Conservation (phyloP, 1,140 invertebrate genomes). For the Rhyzopertha dominica region DNA sequence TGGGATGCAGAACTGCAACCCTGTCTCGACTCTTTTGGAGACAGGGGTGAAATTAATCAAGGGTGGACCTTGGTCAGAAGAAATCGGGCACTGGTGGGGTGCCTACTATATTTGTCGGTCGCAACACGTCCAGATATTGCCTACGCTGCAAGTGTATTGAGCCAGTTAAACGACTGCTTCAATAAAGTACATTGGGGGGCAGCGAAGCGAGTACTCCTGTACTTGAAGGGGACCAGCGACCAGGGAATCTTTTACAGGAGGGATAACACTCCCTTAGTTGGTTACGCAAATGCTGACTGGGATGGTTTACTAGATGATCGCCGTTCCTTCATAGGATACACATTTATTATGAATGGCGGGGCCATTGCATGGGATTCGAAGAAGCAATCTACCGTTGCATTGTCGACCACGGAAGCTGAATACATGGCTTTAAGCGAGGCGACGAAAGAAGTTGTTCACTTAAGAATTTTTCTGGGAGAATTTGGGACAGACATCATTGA, state of each 20-base stretch:
- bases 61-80: too few relatives aligned
- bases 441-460: constrained; percentile 30
- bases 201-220: constrained; percentile 44
- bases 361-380: constrained; percentile 34
- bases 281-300: constrained; percentile 16
- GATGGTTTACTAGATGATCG: constrained; percentile 29
- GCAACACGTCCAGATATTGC: constrained; percentile 48
- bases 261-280: not conserved
- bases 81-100: constrained; percentile 42
- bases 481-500: constrained; percentile 9
- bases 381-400: constrained; percentile 35
- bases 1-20: constrained; percentile 17
- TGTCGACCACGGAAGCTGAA: constrained; percentile 42
- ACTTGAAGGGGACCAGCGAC: constrained; percentile 42
- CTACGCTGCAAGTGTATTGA: constrained; percentile 42
- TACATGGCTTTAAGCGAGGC: constrained; percentile 36
- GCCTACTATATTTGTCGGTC: constrained; percentile 45
- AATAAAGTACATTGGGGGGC: constrained; percentile 37
- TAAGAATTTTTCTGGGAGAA: constrained; percentile 23
- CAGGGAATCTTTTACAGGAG: constrained; percentile 3
- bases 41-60: not conserved
- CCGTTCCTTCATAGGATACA: constrained; percentile 35
- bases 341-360: constrained; percentile 25
- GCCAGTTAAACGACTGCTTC: constrained; percentile 40
- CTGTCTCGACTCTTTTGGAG: constrained; percentile 13